Base-by-base conservation (phyloP, 2,797 vertebrate genomes). In the Helarctos malayanus region DNA sequence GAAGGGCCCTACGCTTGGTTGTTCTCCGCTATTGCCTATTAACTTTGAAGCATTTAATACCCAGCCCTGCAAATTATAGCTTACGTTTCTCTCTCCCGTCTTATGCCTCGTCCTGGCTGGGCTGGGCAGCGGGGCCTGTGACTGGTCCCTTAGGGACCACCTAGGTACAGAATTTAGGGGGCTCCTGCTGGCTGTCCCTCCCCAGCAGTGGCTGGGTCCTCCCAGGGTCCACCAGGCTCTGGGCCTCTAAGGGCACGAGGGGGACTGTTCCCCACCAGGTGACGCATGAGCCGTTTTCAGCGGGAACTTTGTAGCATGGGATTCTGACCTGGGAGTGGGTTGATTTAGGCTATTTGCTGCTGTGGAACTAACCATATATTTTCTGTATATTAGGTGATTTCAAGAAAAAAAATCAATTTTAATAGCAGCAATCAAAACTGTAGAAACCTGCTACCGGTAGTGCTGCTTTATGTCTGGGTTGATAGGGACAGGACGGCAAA, bases 311-410 rank as follows among this genome's bases (percentile, higher is more conserved):
- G 18, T 8, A 76, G 61, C 49, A 86, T 65, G 45, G 23, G 47
- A 71, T 79, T 71, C 81, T 79, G 90, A 88, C 87, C 95, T 94
- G 5, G 3, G 23, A 56, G 71, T 49, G 57, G n/a, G 54, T 35
- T 97, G 95, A 75, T 49, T 92, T 35, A 93, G 61, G 76, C 86
- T 56, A 65, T 61, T 68, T 13, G 75, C 76, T 56, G 32, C 81
- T 38, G 7, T 32, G 41, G 47, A 90, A 79, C 52, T n/a, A 87
- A 29, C 85, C 41, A 2, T 90, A 61, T 88, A 59, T 97, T 91
- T 95, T 92, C 75, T 61, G 89, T 87, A 9, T 94, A 94, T 90
- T 96, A 87, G 68, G 80, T 87, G 87, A 91, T 91, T 95, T 97
- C 89, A 82, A 93, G 82, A 0, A 8, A 76, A 52, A 95, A 96